Evolutionary conservation across 2,797 vertebrate genomes (phyloP), one percentile per base, ranked within the genome.

Genomic region (Enteromius radiatus): DNA sequence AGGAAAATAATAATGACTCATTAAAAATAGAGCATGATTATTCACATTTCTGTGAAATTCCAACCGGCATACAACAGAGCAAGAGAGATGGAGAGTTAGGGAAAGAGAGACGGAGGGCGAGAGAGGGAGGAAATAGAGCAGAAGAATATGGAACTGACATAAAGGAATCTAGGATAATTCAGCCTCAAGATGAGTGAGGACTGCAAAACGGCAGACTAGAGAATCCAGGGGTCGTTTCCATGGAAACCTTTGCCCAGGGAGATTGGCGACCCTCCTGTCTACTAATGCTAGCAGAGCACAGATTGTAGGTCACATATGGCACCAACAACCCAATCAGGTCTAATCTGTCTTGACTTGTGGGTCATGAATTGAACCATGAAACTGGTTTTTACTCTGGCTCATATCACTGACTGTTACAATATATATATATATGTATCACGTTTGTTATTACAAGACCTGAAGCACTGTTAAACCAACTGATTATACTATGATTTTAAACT

Each of bases 221-320:
- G 88, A 76, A 86, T 92, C 89, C 81, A 84, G 89, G 90, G 88
- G 92, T 91, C 89, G 92, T 96, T 96, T 91, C 94, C 94, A 95
- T 96, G 94, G 95, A 94, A 96, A 96, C 95, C 91, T 84, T 77
- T 84, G 89, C 91, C 91, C 88, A 82, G 89, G 90, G 92, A 94
- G 92, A 89, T 86, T 88, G 45, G 85, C 82, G 76, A 87, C 85
- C 86, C 86, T 87, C 91, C 86, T 87, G 41, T 84, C 87, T 84
- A 83, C 89, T 90, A 86, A 90, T 90, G 88, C 43, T 64, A 89
- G 88, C 71, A 84, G 82, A 88, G 91, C 91, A 76, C 54, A 88
- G 86, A 90, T 92, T 96, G 90, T 92, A 91, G 95, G 94, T 95
- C 95, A 96, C 92, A 90, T 87, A 88, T 90, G 89, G 91, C 91